These are phyloP conservation scores for Hemaris fuciformis DNA, from an alignment of 2,888 invertebrate species.

Conservation along the genomic window DNA sequence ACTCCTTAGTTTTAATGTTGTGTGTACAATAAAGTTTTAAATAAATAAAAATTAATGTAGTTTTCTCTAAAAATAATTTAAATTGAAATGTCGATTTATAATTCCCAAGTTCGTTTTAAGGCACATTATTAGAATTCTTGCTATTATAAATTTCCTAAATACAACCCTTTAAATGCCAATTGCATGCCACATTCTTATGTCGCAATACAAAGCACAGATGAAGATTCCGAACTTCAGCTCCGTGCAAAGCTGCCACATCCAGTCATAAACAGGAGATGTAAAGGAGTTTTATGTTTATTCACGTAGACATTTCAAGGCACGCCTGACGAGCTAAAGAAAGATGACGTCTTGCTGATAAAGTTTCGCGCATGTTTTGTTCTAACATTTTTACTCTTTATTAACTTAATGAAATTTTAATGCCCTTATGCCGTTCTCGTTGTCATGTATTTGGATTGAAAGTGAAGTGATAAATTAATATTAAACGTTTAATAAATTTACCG, in stretches of 20 bases:
- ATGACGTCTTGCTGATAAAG: conserved; percentile 1
- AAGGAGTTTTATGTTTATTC: conserved; percentile 20
- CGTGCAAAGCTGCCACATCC: background rate
- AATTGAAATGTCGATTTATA: no score
- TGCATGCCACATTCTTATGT: no score
- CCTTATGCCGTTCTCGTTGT: background rate
- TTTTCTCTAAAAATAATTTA: no score
- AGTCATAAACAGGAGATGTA: background rate
- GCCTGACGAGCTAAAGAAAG: conserved; percentile 14
- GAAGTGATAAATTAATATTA: background rate
- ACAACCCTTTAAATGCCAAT: no score
- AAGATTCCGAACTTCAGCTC: background rate
- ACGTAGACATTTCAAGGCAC: conserved; percentile 17
- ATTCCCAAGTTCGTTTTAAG: no score
- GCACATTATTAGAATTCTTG: no score
- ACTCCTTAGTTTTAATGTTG: no score
- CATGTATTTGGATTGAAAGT: background rate
- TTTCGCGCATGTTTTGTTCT: conserved; percentile 7
- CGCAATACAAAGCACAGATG: no score
- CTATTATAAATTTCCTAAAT: no score
- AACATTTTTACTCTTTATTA: conserved; percentile 4
- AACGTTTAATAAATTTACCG: no score
- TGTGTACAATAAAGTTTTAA: no score
- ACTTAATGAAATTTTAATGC: background rate
- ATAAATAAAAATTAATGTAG: no score